Evolutionary conservation across 2,113 vertebrate genomes (phyloP).

Genomic region (Petromus typicus): DNA sequence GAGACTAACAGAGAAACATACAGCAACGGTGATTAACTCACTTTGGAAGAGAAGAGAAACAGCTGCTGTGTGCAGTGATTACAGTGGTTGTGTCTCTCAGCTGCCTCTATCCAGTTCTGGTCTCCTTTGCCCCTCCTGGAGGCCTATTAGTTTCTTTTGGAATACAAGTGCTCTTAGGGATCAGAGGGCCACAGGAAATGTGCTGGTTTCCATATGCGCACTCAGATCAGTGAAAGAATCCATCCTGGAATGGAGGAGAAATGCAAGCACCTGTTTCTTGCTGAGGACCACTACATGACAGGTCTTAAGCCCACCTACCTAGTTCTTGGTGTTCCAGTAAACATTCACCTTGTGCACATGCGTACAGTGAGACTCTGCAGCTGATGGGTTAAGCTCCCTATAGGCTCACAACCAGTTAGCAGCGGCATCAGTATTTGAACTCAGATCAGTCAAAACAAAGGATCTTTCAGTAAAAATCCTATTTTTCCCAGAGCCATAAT

Average conservation of each 20-base stretch:
- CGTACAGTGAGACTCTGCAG: background rate
- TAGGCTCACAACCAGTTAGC: background rate
- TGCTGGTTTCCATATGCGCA: slow-evolving; percentile 46
- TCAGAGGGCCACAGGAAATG: background rate
- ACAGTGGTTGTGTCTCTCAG: background rate
- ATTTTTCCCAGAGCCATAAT: background rate
- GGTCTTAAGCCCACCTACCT: background rate
- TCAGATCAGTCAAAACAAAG: background rate
- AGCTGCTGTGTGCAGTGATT: background rate
- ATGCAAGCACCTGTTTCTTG: background rate
- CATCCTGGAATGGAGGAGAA: background rate
- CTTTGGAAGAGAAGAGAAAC: slow-evolving; percentile 45
- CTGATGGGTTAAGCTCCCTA: background rate
- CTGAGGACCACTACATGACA: background rate
- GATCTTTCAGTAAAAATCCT: background rate
- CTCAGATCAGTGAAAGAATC: background rate
- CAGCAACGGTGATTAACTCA: background rate
- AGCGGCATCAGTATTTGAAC: background rate
- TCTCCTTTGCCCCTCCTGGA: background rate
- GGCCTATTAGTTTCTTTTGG: background rate
- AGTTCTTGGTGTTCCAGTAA: background rate
- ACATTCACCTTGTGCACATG: background rate
- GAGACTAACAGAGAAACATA: background rate
- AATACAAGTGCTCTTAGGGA: background rate
- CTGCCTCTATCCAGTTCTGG: background rate